Base-by-base conservation (phyloP, 2,113 vertebrate genomes). In the Urocitellus parryii region DNA sequence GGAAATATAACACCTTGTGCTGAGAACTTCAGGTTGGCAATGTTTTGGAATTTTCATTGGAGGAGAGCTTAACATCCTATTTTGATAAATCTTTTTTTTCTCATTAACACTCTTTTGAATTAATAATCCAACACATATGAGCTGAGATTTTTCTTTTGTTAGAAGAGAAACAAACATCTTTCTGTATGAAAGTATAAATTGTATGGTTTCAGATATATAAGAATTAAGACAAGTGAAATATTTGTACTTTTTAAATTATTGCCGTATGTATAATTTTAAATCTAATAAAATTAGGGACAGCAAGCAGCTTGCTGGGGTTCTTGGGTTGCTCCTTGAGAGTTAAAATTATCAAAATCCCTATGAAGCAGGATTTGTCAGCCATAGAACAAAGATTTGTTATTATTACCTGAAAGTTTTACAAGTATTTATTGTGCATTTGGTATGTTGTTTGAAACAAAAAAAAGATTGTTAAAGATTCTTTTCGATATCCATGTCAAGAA, bases 341-440 rank as follows among this genome's bases (percentile, higher is more conserved):
- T 95, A 18, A 81, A 88, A 72, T 88, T 85, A 79, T 82, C 88
- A 91, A 0, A 83, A 70, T 81, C 82, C 61, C 78, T 80, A 7
- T 67, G 81, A 97, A 94, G 37, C 95, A 92, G 93, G 51, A 45
- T 72, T 51, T 89, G 96, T 96, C 68, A 97, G 95, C 93, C 86
- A 96, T 96, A 95, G 92, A 96, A 80, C 96, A 90, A 83, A 96
- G 81, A 45, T 83, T 85, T 78, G 63, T 65, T 37, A 74, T 95
- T 96, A 48, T 94, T 86, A 84, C 91, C 83, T 95, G 68, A 97
- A 93, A 83, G 37, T 80, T 97, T 97, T 98, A 1, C 51, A 97
- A 93, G 96, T 98, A 98, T 98, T 98, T 98, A 96, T 98, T 98
- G 37, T 90, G 10, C 91, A 88, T 98, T 91, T 94, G 80, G 48